Conservation (phyloP, 2,888 invertebrate species). For the Ectobius pallidus region DNA sequence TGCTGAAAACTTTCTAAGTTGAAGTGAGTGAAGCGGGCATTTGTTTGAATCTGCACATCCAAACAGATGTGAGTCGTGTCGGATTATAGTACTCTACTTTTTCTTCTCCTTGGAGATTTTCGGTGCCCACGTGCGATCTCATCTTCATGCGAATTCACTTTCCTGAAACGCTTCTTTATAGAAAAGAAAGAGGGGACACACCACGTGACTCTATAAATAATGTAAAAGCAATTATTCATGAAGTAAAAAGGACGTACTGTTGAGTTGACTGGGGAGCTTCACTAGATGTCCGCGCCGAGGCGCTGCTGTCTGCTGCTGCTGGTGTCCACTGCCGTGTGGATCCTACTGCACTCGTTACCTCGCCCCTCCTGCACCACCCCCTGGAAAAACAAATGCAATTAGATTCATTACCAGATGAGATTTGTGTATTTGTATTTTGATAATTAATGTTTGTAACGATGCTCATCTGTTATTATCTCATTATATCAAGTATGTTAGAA, state of each 20-base stretch:
- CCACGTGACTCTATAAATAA: constrained; percentile 1
- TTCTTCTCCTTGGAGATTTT: no score
- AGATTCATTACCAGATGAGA: not conserved
- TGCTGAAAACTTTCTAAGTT: no score
- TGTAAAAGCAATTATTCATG: not conserved
- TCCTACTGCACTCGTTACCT: not conserved
- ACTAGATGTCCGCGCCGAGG: constrained; percentile 3
- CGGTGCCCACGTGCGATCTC: no score
- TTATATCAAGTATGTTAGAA: not conserved
- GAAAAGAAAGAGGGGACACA: no score
- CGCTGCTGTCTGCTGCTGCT: constrained; percentile 17
- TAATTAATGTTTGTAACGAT: not conserved
- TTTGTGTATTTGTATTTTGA: not conserved
- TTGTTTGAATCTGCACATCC: no score
- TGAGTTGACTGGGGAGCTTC: constrained; percentile 10
- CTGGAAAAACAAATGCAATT: not conserved
- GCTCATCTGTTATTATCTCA: not conserved
- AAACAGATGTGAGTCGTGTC: no score
- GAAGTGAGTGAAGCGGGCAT: no score
- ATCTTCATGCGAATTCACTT: no score
- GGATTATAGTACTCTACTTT: no score
- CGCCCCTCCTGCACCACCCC: not conserved
- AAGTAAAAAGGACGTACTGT: not conserved
- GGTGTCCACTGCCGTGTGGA: constrained; percentile 10
- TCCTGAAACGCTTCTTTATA: no score